These are phyloP conservation scores for Hucho hucho DNA, from an alignment of 2,113 vertebrate species.

Conservation along the genomic window DNA sequence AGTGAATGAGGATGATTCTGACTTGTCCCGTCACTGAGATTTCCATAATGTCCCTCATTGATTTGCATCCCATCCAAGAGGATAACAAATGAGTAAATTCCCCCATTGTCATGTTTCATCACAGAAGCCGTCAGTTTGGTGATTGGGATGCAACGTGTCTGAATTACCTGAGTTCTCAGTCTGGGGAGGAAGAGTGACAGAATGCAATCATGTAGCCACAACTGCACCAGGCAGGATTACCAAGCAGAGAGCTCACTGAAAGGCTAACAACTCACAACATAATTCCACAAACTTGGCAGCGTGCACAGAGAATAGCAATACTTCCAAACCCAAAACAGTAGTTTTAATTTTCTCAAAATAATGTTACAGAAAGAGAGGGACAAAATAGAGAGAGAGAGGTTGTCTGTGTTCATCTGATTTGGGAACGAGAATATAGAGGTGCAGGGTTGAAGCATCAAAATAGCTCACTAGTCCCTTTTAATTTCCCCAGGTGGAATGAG, in stretches of 20 bases:
- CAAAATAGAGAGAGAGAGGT: too few species aligned
- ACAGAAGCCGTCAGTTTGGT: slow-evolving; percentile 35
- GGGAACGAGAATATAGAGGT: too few species aligned
- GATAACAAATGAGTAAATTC: slow-evolving; percentile 57
- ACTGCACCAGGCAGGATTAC: not conserved
- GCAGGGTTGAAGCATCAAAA: too few species aligned
- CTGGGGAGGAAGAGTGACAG: slow-evolving; percentile 28
- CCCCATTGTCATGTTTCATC: slow-evolving; percentile 59
- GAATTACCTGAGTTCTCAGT: slow-evolving; percentile 31
- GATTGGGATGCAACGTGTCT: slow-evolving; percentile 29
- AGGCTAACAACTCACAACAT: too few species aligned
- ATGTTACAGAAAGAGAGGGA: not conserved
- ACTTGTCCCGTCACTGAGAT: slow-evolving; percentile 33
- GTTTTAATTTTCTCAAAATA: not conserved
- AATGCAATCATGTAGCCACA: slow-evolving; percentile 30
- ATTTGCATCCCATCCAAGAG: slow-evolving; percentile 43
- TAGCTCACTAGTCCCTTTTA: not conserved
- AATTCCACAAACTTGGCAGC: too few species aligned
- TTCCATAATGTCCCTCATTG: slow-evolving; percentile 48
- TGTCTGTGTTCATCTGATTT: not conserved
- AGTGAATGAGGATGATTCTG: slow-evolving; percentile 24
- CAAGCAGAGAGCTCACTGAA: too few species aligned
- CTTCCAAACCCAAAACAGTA: too few species aligned
- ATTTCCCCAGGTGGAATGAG: slow-evolving; percentile 1
- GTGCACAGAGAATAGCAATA: too few species aligned